Evolutionary conservation across 1,140 invertebrate genomes (phyloP), one percentile per base, ranked within the genome.

Genomic region (Dendrolimus punctatus): DNA sequence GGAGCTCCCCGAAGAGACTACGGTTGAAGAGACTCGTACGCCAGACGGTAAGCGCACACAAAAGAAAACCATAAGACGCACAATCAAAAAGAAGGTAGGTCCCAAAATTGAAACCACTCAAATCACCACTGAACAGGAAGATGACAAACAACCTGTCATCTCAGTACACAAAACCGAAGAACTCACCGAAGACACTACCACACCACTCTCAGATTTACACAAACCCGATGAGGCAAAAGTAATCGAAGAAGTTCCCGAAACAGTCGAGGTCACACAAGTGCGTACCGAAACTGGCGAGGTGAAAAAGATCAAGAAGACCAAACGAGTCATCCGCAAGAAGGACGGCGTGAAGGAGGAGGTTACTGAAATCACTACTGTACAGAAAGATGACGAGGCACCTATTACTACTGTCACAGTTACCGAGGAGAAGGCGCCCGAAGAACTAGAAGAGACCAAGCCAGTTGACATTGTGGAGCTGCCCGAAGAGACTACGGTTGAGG

Each of bases 341-440:
- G 86, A 67, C 62, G 51, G 69, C 59, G 46, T 62, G 57, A 50
- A 66, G 60, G 62, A 77, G 36, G 75, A 80, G 40, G 42, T 63
- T 0, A 62, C 63, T 2, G 68, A 76, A 74, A 83, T 87, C 53
- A 73, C 82, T 9, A 87, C 87, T 8, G 68, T 87, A 53, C 76
- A 88, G 68, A 82, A 88, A 61, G 81, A 87, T 53, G 78, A 80
- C 42, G 76, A 87, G 58, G 58, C 66, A 50, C 73, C 82, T 7
- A 56, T 83, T 50, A 76, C 64, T 6, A 73, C 68, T 9, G 66
- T 77, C 5, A 51, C 58, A 39, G 68, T 58, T 53, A 59, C 43
- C 9, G 51, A 64, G 46, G 58, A 50, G 44, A 40, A 38, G 9
- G 50, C 37, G 4, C 23, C 42, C 7, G 6, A 8, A 23, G 44